Conservation (phyloP, 2,113 vertebrate genomes). For the Marmota monax region DNA sequence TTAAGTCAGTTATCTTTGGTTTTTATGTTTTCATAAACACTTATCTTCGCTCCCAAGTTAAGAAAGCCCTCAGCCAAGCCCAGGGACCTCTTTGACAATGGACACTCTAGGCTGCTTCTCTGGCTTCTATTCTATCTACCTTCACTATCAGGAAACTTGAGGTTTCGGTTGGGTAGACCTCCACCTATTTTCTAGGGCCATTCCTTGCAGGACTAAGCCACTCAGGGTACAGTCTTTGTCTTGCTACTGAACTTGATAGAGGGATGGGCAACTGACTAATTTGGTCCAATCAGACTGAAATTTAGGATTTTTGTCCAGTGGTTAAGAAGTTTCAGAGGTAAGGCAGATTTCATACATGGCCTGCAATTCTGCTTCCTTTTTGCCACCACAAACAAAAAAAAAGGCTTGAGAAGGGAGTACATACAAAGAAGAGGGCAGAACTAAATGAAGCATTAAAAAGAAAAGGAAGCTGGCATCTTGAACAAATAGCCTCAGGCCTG, state of each 20-base stretch:
- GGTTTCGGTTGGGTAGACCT: background rate
- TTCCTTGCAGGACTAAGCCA: background rate
- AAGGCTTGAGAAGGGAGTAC: background rate
- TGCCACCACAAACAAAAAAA: background rate
- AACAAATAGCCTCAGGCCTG: background rate
- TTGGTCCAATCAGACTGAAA: background rate
- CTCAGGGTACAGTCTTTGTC: background rate
- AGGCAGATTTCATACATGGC: background rate
- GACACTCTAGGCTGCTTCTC: background rate
- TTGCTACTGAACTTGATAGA: background rate
- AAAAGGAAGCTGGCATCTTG: background rate
- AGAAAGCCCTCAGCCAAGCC: background rate
- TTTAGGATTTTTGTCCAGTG: background rate
- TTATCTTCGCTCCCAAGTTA: background rate
- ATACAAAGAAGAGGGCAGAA: background rate
- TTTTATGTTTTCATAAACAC: background rate
- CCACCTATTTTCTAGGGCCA: background rate
- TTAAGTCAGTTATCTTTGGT: background rate
- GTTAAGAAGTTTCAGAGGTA: background rate
- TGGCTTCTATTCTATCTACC: background rate
- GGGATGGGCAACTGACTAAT: background rate
- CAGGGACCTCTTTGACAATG: background rate
- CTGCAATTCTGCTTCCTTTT: background rate
- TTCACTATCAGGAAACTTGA: background rate
- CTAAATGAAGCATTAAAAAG: background rate